Evolutionary conservation across 1,140 invertebrate genomes (phyloP), one percentile per base, ranked within the genome.

Genomic region (Tetramorium parvispinum): DNA sequence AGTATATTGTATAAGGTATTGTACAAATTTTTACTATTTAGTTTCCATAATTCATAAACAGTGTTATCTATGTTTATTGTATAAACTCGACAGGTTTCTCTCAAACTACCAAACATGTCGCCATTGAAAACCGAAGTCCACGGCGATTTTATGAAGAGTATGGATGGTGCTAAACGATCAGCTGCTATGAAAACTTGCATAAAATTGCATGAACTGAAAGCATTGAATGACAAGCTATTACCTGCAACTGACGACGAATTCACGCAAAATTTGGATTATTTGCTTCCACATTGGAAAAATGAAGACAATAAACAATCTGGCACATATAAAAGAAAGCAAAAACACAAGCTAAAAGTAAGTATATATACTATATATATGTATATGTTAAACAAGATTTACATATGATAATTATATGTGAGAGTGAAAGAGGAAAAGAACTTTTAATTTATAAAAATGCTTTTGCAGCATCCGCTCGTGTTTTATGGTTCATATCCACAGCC

Each of bases 111-210:
- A 16, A 82, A 76, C 8, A 0, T 91, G 65, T 94, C 93, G 3
- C 90, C 92, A 27, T 27, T 95, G n/a, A 91, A 79, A 66, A 61
- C 86, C 6, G 76, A 7, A 18, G 76, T 93, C 21, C 5, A 68
- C 49, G 91, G 95, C 2, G 79, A 95, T 57, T 91, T 91, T 2
- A 97, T 96, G 95, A 0, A 51, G 1, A 96, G 91, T n/a, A 94
- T 96, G 66, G 96, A 96, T 85, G 87, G 95, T 11, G 98, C 98
- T 0, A 98, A 98, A 95, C 96, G 97, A 88, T 97, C 97, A 3
- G 98, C 97, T 0, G 98, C 98, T 0, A 95, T 98, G 32, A 96
- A 97, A 86, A 96, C 96, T 0, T 98, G 98, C 92, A 96, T 96
- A 83, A 92, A 95, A 88, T 94, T 99, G 88, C 97, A 99, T 92